phyloP scores from a whole-genome alignment of 2,113 vertebrate species.

The Brachyhypopomus gauderio region DNA sequence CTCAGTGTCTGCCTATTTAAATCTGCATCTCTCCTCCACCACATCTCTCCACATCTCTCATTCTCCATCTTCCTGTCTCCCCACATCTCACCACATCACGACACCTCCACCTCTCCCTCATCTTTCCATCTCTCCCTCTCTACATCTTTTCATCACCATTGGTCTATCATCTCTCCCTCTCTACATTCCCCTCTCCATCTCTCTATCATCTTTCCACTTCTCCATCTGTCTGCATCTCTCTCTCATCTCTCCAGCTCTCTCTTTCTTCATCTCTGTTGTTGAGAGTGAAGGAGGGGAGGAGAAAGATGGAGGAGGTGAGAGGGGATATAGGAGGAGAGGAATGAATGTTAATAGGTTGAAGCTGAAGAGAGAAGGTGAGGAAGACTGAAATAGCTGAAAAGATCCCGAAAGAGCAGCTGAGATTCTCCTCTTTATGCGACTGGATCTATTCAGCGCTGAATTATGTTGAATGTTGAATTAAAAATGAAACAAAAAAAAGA shows the following conservation, averaged over 20 bases:
- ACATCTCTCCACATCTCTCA: too few species aligned
- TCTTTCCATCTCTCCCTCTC: neutral
- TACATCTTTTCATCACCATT: conserved; percentile 18
- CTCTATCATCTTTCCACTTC: conserved; percentile 35
- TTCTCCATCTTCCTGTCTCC: too few species aligned
- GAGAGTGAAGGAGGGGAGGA: conserved; percentile 44
- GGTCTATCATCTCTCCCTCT: conserved; percentile 2
- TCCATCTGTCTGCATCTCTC: neutral
- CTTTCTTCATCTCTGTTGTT: conserved; percentile 23
- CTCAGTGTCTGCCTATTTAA: too few species aligned
- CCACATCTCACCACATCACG: too few species aligned
- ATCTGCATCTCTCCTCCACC: too few species aligned
- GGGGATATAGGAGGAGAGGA: neutral
- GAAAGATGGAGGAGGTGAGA: neutral
- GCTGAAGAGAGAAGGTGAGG: neutral
- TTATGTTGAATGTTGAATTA: neutral
- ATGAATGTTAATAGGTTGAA: neutral
- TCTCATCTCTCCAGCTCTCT: conserved; percentile 16
- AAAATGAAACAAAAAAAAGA: neutral
- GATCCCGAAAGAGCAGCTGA: neutral
- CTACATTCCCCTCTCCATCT: neutral
- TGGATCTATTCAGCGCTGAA: neutral
- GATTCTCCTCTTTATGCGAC: neutral
- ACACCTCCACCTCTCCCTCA: too few species aligned
- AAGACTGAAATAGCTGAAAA: neutral